phyloP scores from a whole-genome alignment of 2,113 vertebrate species.

The Vicugna pacos region DNA sequence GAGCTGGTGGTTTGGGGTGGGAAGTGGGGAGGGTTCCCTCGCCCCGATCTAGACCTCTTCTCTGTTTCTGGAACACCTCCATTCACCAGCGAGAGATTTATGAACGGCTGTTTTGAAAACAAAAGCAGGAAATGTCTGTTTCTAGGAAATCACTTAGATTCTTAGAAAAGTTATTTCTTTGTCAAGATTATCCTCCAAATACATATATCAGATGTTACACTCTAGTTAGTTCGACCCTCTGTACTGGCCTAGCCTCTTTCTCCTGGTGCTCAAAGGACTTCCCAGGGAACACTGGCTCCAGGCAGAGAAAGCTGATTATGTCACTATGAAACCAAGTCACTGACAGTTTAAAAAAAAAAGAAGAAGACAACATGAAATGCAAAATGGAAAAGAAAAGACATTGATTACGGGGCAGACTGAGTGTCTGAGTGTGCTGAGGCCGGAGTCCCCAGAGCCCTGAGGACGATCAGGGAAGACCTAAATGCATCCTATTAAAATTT shows the following conservation, averaged over 20 bases:
- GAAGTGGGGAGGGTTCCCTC: background rate
- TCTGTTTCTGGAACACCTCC: background rate
- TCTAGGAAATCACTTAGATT: background rate
- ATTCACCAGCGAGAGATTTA: background rate
- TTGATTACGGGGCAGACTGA: slow-evolving; percentile 26
- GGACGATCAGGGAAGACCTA: background rate
- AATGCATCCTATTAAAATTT: slow-evolving; percentile 44
- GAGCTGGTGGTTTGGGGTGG: background rate
- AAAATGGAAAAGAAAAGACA: background rate
- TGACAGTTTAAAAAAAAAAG: background rate
- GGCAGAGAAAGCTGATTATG: background rate
- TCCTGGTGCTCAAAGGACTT: background rate
- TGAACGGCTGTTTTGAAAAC: background rate
- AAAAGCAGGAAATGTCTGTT: slow-evolving; percentile 12
- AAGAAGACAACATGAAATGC: background rate
- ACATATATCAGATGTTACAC: background rate
- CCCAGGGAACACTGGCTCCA: background rate
- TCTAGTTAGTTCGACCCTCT: background rate
- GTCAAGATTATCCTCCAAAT: background rate
- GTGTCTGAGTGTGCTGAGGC: background rate
- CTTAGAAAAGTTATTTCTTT: slow-evolving; percentile 5
- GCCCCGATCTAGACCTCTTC: background rate
- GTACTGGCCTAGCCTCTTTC: background rate
- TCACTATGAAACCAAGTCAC: slow-evolving; percentile 20
- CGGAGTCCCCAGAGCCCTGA: background rate